Evolutionary conservation across 2,113 vertebrate species (phyloP).

Genomic region (Vombatus ursinus): DNA sequence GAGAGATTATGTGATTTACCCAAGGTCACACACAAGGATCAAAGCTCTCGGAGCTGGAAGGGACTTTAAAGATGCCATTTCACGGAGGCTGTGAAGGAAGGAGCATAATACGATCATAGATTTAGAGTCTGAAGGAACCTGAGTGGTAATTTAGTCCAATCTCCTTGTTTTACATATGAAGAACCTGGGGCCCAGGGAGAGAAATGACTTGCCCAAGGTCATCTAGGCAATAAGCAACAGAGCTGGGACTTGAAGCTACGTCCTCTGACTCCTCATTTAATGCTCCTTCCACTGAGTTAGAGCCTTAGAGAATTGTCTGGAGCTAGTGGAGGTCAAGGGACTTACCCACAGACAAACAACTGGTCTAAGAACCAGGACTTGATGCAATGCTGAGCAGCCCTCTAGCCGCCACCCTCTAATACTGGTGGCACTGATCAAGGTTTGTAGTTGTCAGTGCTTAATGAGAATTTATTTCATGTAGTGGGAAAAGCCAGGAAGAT

Average conservation of each 20-base stretch:
- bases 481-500: constrained; percentile 19
- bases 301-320: neutral
- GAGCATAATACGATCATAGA: neutral
- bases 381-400: neutral
- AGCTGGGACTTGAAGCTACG: neutral
- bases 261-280: neutral
- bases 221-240: neutral
- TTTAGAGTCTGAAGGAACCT: neutral
- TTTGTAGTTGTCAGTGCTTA: constrained; percentile 9
- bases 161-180: neutral
- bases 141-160: neutral
- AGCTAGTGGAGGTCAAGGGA: neutral
- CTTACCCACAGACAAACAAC: neutral
- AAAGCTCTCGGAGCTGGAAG: too few relatives aligned
- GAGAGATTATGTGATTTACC: neutral
- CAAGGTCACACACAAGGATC: neutral
- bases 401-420: neutral
- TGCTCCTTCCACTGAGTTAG: neutral
- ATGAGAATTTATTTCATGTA: constrained; percentile 27
- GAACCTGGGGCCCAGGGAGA: neutral
- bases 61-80: too few relatives aligned
- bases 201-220: neutral
- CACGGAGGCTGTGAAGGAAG: too few relatives aligned
- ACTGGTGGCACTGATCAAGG: neutral
- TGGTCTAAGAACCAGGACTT: neutral